These are phyloP conservation scores for Apodemia duryi DNA, from an alignment of 2,888 invertebrate species.

Conservation along the genomic window DNA sequence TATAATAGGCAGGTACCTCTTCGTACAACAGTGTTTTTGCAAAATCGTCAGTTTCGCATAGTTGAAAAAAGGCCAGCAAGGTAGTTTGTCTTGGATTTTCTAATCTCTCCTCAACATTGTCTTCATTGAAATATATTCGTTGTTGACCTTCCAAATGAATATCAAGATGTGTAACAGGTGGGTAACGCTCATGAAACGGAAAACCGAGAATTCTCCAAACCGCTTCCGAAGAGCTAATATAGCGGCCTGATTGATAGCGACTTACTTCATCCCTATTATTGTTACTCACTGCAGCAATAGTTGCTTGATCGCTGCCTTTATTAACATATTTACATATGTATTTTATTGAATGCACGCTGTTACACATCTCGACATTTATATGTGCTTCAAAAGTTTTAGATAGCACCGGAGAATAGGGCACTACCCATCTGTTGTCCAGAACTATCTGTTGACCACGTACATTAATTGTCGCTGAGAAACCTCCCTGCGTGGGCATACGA, in stretches of 20 bases:
- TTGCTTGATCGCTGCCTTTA: too few species aligned
- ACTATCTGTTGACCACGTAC: too few species aligned
- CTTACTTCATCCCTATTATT: too few species aligned
- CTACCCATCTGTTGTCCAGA: too few species aligned
- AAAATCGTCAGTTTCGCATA: neutral
- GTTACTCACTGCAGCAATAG: too few species aligned
- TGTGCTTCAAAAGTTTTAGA: too few species aligned
- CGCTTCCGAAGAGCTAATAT: neutral
- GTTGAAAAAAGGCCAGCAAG: neutral
- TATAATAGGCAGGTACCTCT: too few species aligned
- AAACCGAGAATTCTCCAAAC: neutral
- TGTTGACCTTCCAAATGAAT: neutral
- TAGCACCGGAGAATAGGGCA: too few species aligned
- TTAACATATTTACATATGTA: neutral
- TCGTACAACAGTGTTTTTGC: too few species aligned
- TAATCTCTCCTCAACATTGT: neutral
- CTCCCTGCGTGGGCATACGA: too few species aligned
- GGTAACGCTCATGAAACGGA: neutral
- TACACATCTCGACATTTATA: too few species aligned
- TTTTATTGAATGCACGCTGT: too few species aligned
- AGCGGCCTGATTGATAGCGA: neutral
- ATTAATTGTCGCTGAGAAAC: neutral
- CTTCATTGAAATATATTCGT: neutral
- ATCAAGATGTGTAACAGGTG: neutral
- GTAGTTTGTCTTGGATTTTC: neutral